Evolutionary conservation across 2,797 vertebrate genomes (phyloP), one percentile per base, ranked within the genome.

Genomic region (Choloepus didactylus): DNA sequence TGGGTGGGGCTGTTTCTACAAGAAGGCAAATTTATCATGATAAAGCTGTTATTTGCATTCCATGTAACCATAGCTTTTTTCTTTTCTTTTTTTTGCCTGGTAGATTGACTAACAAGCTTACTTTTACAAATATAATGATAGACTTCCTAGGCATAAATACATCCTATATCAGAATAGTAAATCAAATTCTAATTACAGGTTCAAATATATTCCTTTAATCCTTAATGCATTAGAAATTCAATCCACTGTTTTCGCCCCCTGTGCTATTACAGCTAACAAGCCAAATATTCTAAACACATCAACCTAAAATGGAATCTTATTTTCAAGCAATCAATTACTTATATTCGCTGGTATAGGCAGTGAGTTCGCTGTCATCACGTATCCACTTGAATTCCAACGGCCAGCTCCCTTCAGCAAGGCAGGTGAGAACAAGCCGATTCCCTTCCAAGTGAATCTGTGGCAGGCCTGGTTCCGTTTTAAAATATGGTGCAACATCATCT

Each of bases 361-460:
- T 98, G 77, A 98, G 98, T 96, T 99, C 98, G 0, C 92, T 98
- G 97, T 97, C 98, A 1, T 99, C 98, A 83, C 44, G 98, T 5
- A 98, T 97, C 99, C 99, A 99, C 97, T 98, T 99, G 96, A 99
- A 99, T 97, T 99, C 99, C 98, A 99, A 96, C n/a, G 99, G 99
- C 99, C 99, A 99, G 97, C 99, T 99, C 93, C 99, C 99, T 97
- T 99, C 99, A 0, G 99, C 99, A 79, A 99, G 98, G 96, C 99
- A 99, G 2, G 99, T 99, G 51, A 99, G 98, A 0, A 99, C 98
- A 0, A 99, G 98, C 1, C 99, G 98, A 89, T 99, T 99, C 46
- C 99, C 99, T 95, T 99, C 99, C 97, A 99, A 96, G 96, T 99
- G 98, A 14, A 94, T 98, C 98, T 99, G 99, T 2, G 99, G 98